A percentile compares a stretch with the other conserved stretches of the same genome.
phyloP scores from a whole-genome alignment of 2,888 invertebrate genomes.

The Orchesella flavescens region DNA sequence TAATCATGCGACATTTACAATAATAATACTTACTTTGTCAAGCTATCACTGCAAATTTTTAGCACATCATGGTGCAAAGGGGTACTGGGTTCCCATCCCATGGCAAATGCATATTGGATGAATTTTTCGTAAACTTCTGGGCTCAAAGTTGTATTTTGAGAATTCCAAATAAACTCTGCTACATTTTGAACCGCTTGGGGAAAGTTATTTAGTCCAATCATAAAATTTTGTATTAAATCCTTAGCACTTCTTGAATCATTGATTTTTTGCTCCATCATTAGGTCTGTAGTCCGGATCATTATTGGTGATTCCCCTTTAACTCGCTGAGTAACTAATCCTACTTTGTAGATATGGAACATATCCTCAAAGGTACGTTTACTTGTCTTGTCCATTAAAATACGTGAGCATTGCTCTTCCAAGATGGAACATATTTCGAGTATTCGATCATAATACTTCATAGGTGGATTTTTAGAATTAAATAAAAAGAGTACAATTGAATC shows the following conservation, averaged over 20 bases:
- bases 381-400: constrained; percentile 28
- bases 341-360: constrained; percentile 42
- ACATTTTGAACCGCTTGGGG: constrained; percentile 41
- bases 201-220: constrained; percentile 52
- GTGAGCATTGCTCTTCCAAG: constrained; percentile 58
- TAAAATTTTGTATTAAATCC: constrained; percentile 44
- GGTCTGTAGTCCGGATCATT: constrained; percentile 40
- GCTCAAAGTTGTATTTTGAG: constrained; percentile 17
- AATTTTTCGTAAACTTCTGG: constrained; percentile 65
- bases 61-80: constrained; percentile 73
- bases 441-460: constrained; percentile 61
- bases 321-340: constrained; percentile 44
- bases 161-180: constrained; percentile 48
- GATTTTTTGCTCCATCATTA: constrained; percentile 18
- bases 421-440: constrained; percentile 60
- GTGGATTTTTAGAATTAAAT: constrained; percentile 7
- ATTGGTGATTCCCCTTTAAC: constrained; percentile 62
- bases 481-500: constrained; percentile 43
- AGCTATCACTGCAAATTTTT: constrained; percentile 75
- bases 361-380: constrained; percentile 19
- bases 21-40: constrained; percentile 74
- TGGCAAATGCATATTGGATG: constrained; percentile 23
- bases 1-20: constrained; percentile 15
- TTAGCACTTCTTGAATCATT: constrained; percentile 52
- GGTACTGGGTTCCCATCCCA: constrained; percentile 51